Evolutionary conservation across 2,113 vertebrate species (phyloP).

Genomic region (Chaenocephalus aceratus): DNA sequence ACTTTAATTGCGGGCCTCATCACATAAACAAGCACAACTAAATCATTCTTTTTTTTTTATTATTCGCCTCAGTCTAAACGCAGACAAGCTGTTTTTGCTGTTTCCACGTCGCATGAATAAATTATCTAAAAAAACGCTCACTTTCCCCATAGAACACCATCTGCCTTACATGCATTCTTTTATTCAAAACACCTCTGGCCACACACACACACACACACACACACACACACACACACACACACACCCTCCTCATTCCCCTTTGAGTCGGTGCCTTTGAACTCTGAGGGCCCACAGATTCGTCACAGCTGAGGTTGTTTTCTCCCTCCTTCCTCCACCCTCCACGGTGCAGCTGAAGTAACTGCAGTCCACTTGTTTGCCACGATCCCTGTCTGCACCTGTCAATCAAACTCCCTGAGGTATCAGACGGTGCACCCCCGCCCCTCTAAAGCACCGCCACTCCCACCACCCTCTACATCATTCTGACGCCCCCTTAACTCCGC

Average conservation of each 20-base stretch:
- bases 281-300: constrained; percentile 65
- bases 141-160: constrained; percentile 62
- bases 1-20: neutral
- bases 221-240: constrained; percentile 15
- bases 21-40: neutral
- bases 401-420: constrained; percentile 64
- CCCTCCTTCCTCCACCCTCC: neutral
- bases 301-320: constrained; percentile 70
- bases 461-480: constrained; percentile 34
- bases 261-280: constrained; percentile 63
- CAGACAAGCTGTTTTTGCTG: constrained; percentile 17
- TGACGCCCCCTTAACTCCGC: constrained; percentile 30
- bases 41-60: constrained; percentile 3
- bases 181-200: constrained; percentile 29
- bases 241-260: constrained; percentile 31
- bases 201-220: constrained; percentile 28
- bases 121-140: constrained; percentile 29
- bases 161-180: constrained; percentile 41
- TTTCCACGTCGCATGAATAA: constrained; percentile 35
- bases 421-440: constrained; percentile 17
- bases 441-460: constrained; percentile 11
- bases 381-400: constrained; percentile 82
- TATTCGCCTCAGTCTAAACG: constrained; percentile 42
- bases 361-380: constrained; percentile 83
- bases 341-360: constrained; percentile 73